A percentile compares a stretch with the other conserved stretches of the same genome.
These are phyloP conservation scores for Xestia c-nigrum DNA, from an alignment of 2,888 invertebrate species.

Conservation along the genomic window DNA sequence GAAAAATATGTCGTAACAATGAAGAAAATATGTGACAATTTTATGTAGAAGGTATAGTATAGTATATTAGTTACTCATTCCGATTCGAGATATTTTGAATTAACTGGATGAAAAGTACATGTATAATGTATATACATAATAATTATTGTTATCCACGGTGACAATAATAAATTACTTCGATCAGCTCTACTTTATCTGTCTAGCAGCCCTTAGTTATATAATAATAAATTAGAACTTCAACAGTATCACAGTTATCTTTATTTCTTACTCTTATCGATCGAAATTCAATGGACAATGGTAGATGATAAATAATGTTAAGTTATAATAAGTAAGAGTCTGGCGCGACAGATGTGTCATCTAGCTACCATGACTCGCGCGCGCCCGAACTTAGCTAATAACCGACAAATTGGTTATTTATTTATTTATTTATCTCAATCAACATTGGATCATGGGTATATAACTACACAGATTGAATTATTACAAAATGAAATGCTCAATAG, in stretches of 20 bases:
- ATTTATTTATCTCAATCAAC: too few relatives aligned
- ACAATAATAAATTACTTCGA: too few relatives aligned
- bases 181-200: too few relatives aligned
- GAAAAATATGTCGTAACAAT: neutral
- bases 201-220: neutral
- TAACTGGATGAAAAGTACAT: neutral
- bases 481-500: too few relatives aligned
- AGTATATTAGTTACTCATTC: too few relatives aligned
- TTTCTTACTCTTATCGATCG: neutral
- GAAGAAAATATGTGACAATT: neutral
- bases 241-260: constrained; percentile 3
- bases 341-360: constrained; percentile 10
- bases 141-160: neutral
- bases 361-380: neutral
- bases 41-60: neutral
- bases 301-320: too few relatives aligned
- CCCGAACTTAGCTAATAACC: constrained; percentile 29
- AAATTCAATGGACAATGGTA: neutral
- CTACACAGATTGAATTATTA: too few relatives aligned
- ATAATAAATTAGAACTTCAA: neutral
- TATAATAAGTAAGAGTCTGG: neutral
- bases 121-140: too few relatives aligned
- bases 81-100: neutral
- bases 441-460: too few relatives aligned
- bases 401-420: constrained; percentile 6